Evolutionary conservation across 2,888 invertebrate genomes (phyloP).

Genomic region (Labia minor): DNA sequence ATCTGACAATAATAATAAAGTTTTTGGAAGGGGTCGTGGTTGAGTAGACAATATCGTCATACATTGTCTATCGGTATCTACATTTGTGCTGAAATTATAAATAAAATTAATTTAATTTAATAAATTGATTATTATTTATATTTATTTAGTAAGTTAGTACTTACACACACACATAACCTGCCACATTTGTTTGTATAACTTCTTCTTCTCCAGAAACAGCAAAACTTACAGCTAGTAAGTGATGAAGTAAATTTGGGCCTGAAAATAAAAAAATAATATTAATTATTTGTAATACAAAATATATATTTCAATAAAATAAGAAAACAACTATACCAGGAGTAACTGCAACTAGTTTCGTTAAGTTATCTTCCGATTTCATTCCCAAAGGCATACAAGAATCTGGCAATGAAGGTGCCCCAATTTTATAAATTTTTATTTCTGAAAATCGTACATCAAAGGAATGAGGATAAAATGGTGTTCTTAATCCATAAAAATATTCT

Average conservation of each 20-base stretch:
- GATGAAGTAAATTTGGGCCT: slow-evolving; percentile 63
- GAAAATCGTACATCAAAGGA: slow-evolving; percentile 87
- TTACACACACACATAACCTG: slow-evolving; percentile 87
- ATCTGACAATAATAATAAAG: slow-evolving; percentile 75
- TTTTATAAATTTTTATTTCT: slow-evolving; percentile 84
- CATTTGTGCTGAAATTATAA: slow-evolving; percentile 60
- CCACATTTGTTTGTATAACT: slow-evolving; percentile 74
- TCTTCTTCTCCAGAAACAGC: slow-evolving; percentile 73
- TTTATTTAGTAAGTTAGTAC: too few relatives aligned
- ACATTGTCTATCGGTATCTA: slow-evolving; percentile 76
- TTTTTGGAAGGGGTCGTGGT: slow-evolving; percentile 83
- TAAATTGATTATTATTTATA: slow-evolving; percentile 15
- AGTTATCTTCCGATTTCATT: slow-evolving; percentile 84
- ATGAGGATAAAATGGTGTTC: slow-evolving; percentile 77
- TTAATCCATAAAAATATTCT: slow-evolving; percentile 88
- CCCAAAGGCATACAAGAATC: slow-evolving; percentile 95
- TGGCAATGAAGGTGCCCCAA: slow-evolving; percentile 85
- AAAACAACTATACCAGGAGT: slow-evolving; percentile 46
- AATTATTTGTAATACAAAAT: neutral
- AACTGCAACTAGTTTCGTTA: slow-evolving; percentile 76
- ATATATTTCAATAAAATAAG: neutral
- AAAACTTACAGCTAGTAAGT: slow-evolving; percentile 79
- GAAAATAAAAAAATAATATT: slow-evolving; percentile 22
- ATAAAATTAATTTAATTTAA: too few relatives aligned
- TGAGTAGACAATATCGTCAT: slow-evolving; percentile 88